Conservation (phyloP, 2,797 vertebrate species). For the Spheniscus humboldti region DNA sequence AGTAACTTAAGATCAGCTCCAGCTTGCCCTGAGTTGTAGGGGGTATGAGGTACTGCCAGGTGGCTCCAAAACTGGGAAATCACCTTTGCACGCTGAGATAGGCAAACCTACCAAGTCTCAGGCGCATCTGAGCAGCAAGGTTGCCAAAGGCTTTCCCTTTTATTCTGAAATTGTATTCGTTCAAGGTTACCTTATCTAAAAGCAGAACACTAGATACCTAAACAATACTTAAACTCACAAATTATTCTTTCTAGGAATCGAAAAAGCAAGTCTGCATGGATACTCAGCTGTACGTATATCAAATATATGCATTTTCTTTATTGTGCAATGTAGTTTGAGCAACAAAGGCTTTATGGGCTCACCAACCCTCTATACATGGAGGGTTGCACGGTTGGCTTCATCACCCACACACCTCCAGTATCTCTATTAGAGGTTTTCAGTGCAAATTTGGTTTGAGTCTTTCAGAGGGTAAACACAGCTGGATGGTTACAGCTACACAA, state of each 20-base stretch:
- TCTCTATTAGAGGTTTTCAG: not conserved
- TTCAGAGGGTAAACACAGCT: not conserved
- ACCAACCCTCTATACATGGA: not conserved
- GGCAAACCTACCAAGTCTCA: not conserved
- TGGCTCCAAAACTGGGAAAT: not conserved
- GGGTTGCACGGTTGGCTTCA: not conserved
- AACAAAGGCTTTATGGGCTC: not conserved
- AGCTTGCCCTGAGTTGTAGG: not conserved
- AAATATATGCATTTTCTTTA: not conserved
- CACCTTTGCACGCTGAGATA: not conserved
- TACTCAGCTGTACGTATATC: not conserved
- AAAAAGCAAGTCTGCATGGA: not conserved
- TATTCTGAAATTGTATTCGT: not conserved
- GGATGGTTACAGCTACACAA: not conserved
- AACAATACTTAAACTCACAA: not conserved
- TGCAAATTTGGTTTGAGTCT: not conserved
- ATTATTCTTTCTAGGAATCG: not conserved
- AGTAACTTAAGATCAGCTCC: not conserved
- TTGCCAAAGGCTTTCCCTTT: not conserved
- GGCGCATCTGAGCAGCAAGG: not conserved
- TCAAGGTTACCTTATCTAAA: not conserved
- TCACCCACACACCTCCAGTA: not conserved
- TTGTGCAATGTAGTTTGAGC: not conserved
- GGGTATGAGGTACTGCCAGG: too few species aligned
- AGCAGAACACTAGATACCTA: not conserved